These are phyloP conservation scores for Dicerorhinus sumatrensis DNA, from an alignment of 2,113 vertebrate species.

Conservation along the genomic window DNA sequence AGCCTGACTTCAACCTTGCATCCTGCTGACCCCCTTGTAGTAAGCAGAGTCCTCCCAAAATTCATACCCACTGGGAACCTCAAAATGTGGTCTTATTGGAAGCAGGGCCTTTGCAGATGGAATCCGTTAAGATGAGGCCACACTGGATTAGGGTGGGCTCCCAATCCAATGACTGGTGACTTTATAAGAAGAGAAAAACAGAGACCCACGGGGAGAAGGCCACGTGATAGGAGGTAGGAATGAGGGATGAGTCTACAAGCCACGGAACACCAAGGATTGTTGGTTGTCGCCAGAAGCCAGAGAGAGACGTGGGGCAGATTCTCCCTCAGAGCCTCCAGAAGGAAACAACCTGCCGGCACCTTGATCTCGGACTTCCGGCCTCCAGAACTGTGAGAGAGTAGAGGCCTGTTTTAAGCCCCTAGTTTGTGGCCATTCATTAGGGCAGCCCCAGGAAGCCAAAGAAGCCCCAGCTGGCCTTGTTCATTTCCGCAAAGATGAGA, in stretches of 20 bases:
- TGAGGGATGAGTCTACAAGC: accelerated
- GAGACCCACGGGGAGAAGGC: background rate
- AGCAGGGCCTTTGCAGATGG: background rate
- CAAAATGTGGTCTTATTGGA: background rate
- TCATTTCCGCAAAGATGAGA: background rate
- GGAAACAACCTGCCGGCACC: background rate
- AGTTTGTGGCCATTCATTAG: background rate
- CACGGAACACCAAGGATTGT: background rate
- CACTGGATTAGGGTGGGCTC: accelerated
- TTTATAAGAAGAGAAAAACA: background rate
- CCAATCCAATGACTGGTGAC: background rate
- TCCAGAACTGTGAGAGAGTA: background rate
- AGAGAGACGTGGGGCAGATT: background rate
- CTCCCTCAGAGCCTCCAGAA: background rate
- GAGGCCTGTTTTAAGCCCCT: background rate
- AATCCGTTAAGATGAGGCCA: background rate
- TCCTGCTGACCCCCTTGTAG: background rate
- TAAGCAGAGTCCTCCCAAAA: too few species aligned
- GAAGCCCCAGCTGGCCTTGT: too few species aligned
- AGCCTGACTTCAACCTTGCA: accelerated
- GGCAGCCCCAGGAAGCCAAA: background rate
- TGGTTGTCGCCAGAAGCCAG: too few species aligned
- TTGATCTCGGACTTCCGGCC: background rate
- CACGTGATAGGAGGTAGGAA: accelerated
- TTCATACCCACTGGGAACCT: background rate